A percentile compares a stretch with the other conserved stretches of the same genome.
phyloP scores from a whole-genome alignment of 2,113 vertebrate species.

The Myiozetetes cayanensis region DNA sequence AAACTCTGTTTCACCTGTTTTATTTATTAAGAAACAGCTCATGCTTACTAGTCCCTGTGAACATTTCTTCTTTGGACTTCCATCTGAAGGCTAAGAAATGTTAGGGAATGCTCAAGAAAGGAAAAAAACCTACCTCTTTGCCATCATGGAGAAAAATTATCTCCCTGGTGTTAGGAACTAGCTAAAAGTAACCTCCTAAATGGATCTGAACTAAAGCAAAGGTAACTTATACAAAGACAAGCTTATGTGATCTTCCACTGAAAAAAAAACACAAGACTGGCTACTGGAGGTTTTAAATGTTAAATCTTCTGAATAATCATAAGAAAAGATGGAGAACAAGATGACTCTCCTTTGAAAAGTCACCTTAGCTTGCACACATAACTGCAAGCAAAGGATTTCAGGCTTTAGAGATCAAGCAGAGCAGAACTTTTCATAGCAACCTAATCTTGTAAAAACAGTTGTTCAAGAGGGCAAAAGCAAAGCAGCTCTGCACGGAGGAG shows the following conservation, averaged over 20 bases:
- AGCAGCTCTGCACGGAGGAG: not conserved
- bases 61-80: not conserved
- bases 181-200: not conserved
- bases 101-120: not conserved
- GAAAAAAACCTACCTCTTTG: not conserved
- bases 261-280: not conserved
- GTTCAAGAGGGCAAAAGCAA: not conserved
- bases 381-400: not conserved
- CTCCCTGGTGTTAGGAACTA: not conserved
- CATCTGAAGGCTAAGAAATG: not conserved
- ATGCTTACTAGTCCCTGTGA: not conserved
- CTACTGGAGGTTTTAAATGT: not conserved
- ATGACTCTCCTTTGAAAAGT: not conserved
- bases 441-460: not conserved
- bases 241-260: not conserved
- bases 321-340: not conserved
- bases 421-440: slow-evolving; percentile 3
- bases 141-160: not conserved
- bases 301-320: not conserved
- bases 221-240: not conserved
- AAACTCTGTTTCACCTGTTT: slow-evolving; percentile 36
- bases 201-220: not conserved
- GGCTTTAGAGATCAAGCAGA: not conserved
- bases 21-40: slow-evolving; percentile 39
- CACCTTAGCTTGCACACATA: not conserved